Evolutionary conservation across 2,113 vertebrate species (phyloP), one percentile per base, ranked within the genome.

Genomic region (Bufo gargarizans): DNA sequence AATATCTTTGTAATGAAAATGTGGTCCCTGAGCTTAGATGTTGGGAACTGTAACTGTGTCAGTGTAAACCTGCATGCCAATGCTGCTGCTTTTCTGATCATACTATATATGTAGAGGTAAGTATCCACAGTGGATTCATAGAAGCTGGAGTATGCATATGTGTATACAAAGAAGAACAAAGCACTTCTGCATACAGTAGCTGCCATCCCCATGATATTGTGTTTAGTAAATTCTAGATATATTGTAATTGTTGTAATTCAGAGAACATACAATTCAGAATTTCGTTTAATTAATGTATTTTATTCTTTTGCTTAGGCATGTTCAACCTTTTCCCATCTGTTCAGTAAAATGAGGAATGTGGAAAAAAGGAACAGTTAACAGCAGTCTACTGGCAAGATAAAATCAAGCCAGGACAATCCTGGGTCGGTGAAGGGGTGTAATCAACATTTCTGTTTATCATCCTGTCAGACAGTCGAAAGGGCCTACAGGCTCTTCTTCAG

Each of bases 341-440:
- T 71, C 63, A 9, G 82, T 71, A 50, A 69, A 71, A 84, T 84
- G 82, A 71, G 82, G 63, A 69, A 84, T 69, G 63, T 84, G 63
- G 65, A 55, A 47, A 84, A 71, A 84, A 84, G 50, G 65, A 53
- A 53, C 47, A 84, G 47, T 84, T 84, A 71, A 84, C n/a, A 84
- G 82, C 65, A 65, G n/a, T 20, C 63, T 67, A 47, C 81, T 84
- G 65, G 82, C 82, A 84, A 81, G 79, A 61, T 71, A 49, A 81
- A 81, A 81, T 22, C 78, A 56, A 81, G 79, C 33, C 7, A 17
- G 79, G 79, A 14, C 22, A 45, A 81, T 81, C 58, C 79, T 61
- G 12, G 58, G 79, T 81, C 79, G 56, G 77, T 63, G 79, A 81
- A 81, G 79, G 16, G 58, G 79, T 61, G 6, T 45, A 61, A 81